These are phyloP conservation scores for Gila orcuttii DNA, from an alignment of 2,113 vertebrate genomes.

Conservation along the genomic window DNA sequence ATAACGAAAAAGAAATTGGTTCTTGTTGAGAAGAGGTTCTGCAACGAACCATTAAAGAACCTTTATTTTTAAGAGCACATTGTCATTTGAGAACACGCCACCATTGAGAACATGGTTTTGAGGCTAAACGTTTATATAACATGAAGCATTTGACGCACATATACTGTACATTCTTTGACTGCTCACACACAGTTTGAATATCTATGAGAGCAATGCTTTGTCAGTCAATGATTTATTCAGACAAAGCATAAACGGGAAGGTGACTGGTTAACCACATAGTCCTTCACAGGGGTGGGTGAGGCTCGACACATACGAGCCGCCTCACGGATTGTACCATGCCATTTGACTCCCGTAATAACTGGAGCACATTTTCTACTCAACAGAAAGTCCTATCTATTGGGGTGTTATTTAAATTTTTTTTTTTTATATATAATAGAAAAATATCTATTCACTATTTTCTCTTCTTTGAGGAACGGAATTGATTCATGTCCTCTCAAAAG, in stretches of 20 bases:
- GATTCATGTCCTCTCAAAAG: constrained; percentile 12
- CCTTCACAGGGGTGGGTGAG: constrained; percentile 28
- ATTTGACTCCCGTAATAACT: constrained; percentile 26
- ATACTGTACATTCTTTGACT: constrained; percentile 39
- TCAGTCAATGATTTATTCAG: constrained; percentile 24
- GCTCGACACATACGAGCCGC: constrained; percentile 27
- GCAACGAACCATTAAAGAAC: neutral
- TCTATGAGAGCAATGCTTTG: constrained; percentile 32
- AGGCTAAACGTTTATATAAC: constrained; percentile 24
- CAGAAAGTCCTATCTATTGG: constrained; percentile 56
- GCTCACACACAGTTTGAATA: constrained; percentile 28
- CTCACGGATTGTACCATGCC: constrained; percentile 60
- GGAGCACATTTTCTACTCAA: constrained; percentile 48
- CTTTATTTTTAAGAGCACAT: constrained; percentile 33
- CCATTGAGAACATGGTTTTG: constrained; percentile 10
- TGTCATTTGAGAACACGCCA: neutral
- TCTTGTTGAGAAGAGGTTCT: neutral
- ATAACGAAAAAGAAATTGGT: neutral
- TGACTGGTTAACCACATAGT: constrained; percentile 28
- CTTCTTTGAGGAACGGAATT: constrained; percentile 50
- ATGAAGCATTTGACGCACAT: constrained; percentile 19
- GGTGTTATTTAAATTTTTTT: constrained; percentile 6
- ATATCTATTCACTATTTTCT: constrained; percentile 56
- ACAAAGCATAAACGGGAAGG: constrained; percentile 31
- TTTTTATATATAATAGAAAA: constrained; percentile 54